These are phyloP conservation scores for Zophobas atratus DNA, from an alignment of 1,140 invertebrate genomes.

Conservation along the genomic window DNA sequence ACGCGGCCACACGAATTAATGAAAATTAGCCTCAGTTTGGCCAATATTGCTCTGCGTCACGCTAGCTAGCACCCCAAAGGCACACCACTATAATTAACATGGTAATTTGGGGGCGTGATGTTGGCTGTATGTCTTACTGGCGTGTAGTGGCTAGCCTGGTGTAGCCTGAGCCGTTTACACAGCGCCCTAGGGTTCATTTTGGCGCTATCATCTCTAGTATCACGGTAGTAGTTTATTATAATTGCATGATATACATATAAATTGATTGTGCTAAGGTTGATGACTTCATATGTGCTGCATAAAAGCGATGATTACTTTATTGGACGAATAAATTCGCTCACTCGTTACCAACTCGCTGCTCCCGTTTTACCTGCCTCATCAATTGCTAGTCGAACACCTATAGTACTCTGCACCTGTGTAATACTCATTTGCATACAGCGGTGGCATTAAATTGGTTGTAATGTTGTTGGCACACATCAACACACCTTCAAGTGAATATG, in stretches of 20 bases:
- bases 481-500: neutral
- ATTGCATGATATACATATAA: slow-evolving; percentile 68
- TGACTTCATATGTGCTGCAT: slow-evolving; percentile 60
- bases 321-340: slow-evolving; percentile 52
- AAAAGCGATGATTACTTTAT: slow-evolving; percentile 55
- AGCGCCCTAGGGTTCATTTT: slow-evolving; percentile 55
- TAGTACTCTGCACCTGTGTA: slow-evolving; percentile 8
- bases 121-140: slow-evolving; percentile 65
- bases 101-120: slow-evolving; percentile 67
- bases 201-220: slow-evolving; percentile 50
- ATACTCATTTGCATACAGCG: slow-evolving; percentile 21
- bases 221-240: slow-evolving; percentile 55
- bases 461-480: neutral
- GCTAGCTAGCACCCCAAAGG: slow-evolving; percentile 56
- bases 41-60: slow-evolving; percentile 60
- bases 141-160: slow-evolving; percentile 65
- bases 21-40: slow-evolving; percentile 60
- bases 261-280: slow-evolving; percentile 66
- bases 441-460: neutral
- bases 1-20: slow-evolving; percentile 56
- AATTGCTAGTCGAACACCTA: neutral
- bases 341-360: slow-evolving; percentile 40
- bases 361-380: slow-evolving; percentile 11
- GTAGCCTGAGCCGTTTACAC: slow-evolving; percentile 52
- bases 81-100: slow-evolving; percentile 66